These are phyloP conservation scores for mouse (Mus musculus) DNA, from an alignment of 2,113 vertebrate genomes.

Conservation along the genomic window DNA sequence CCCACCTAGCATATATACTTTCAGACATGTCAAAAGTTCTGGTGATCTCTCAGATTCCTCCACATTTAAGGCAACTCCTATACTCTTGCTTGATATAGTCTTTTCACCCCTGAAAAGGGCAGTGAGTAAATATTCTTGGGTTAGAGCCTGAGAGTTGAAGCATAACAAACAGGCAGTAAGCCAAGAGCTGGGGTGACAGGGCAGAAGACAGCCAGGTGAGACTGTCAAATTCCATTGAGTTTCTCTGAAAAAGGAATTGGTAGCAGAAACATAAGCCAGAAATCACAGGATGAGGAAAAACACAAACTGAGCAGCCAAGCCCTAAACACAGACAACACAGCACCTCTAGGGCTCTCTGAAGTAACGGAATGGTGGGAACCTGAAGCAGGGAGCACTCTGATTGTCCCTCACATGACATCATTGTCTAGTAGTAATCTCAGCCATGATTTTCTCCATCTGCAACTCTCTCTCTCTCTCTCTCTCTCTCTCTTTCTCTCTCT, in stretches of 20 bases:
- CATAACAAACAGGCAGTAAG: not conserved
- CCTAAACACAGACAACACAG: not conserved
- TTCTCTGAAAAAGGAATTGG: not conserved
- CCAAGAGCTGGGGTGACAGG: not conserved
- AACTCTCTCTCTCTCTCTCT: not conserved
- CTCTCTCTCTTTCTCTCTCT: no score
- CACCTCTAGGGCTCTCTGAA: not conserved
- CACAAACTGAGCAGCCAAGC: not conserved
- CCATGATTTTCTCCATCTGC: not conserved
- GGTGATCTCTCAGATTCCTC: not conserved
- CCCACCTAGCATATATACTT: slow-evolving; percentile 32
- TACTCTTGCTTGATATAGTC: not conserved
- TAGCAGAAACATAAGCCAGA: slow-evolving; percentile 14
- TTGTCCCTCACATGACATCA: not conserved
- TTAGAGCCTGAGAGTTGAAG: not conserved
- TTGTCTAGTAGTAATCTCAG: not conserved
- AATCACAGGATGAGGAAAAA: not conserved
- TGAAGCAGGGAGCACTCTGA: not conserved
- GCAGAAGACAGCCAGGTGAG: slow-evolving; percentile 36
- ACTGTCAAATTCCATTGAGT: slow-evolving; percentile 39
- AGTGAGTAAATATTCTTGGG: slow-evolving; percentile 18
- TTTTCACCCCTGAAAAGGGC: not conserved
- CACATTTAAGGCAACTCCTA: slow-evolving; percentile 3
- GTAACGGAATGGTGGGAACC: not conserved
- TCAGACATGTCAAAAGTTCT: slow-evolving; percentile 45